Base-by-base conservation (phyloP, 2,888 invertebrate species). In the Drosophila paucipuncta region DNA sequence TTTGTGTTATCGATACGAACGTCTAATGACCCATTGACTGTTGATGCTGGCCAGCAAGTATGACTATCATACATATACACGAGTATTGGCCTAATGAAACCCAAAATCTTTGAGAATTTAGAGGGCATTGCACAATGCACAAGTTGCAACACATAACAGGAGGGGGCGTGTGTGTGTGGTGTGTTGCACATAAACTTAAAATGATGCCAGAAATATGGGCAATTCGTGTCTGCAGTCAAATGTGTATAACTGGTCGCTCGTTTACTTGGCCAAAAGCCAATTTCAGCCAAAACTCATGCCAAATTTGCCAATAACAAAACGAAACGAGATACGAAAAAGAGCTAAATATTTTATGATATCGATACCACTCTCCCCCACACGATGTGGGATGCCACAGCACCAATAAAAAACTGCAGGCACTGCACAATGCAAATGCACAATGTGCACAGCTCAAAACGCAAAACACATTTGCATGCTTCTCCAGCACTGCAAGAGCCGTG, bases 321-420 rank as follows among this genome's bases (percentile, higher is more conserved):
- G 73, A 85, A 87, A 83, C 82, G 76, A 85, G 79, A 87, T 89
- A 79, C 88, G 90, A 87, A 90, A 85, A 89, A 85, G 87, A 73
- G 80, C 88, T 82, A 84, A 85, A 86, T 86, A 90, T 90, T 86
- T 90, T 83, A 89, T 89, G 83, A 81, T 78, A 88, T 86, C 89
- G 83, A 88, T n/a, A 33, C 18, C 52, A 10, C 30, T 28, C 43
- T 5, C 28, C 55, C 18, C 4, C 35, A 25, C 43, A 31, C 25
- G 9, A 4, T 47, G 9, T 47, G 25, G 25, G 25, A 4, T 6
- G 9, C 39, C n/a, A 39, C 11, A 28, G 13, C 54, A 13, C n/a
- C 28, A 68, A 41, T 30, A 35, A 54, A 37, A 73, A 76, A 73
- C 43, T 79, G 78, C 79, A 63, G 57, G 16, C 58, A 65, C 30